Base-by-base conservation (phyloP, 2,888 invertebrate genomes). In the Aethes cnicana region DNA sequence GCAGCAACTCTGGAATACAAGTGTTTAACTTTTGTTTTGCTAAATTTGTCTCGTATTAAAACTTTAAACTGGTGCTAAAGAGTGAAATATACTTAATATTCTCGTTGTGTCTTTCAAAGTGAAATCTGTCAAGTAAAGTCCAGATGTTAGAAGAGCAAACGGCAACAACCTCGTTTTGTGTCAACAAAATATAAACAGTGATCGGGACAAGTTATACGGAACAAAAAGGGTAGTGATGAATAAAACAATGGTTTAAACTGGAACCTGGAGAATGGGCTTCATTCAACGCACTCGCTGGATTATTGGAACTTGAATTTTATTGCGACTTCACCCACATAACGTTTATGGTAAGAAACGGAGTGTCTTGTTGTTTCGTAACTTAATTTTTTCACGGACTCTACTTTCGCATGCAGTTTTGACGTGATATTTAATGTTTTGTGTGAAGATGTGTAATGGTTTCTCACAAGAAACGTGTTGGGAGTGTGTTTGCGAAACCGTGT, bases 141-240 rank as follows among this genome's bases (percentile, higher is more conserved):
- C 84, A 84, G 82, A 84, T 85, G 84, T 75, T 81, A 64, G 66
- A 71, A 64, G 67, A 70, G 65, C 72, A 68, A 72, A 69, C 75
- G 77, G 70, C 80, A 78, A 74, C 73, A 84, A 81, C 82, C 82
- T 81, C 77, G 80, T 81, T 83, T 75, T 73, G 80, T 85, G 84
- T 82, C 82, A 85, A 86, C 84, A 86, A 83, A 76, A 77, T 77
- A 80, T 78, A 86, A 84, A 85, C 83, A 82, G 85, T 84, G 85
- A 70, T 77, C 68, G 66, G 74, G 72, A 81, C 79, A 72, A 81
- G 78, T 81, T 77, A 68, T 62, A 69, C 69, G 57, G 61, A 67
- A 78, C 68, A 77, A 78, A 70, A 80, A 71, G 57, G 59, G 57
- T 54, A 74, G 79, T 85, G 82, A 81, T 85, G 81, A 81, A 82